Evolutionary conservation across 2,113 vertebrate species (phyloP), one percentile per base, ranked within the genome.

Genomic region (Stomatorhinus ivindoensis): DNA sequence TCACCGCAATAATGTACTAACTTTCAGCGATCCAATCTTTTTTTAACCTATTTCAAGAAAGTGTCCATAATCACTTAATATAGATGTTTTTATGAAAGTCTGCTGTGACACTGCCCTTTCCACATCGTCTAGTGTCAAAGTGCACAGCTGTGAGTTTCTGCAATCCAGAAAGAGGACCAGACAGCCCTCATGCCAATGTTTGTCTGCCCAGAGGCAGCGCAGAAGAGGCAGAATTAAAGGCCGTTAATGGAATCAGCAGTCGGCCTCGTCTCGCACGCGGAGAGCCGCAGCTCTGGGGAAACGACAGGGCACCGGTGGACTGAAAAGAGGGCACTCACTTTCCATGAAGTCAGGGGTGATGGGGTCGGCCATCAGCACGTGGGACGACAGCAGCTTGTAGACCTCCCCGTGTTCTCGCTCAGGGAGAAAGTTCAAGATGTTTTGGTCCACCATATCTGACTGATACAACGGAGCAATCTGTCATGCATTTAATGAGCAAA

Each of bases 381-480:
- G 96, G 82, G 98, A 93, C 73, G 95, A 95, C 90, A 99, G 96
- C 89, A 98, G 96, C 93, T 96, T 96, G 93, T 96, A 97, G 48
- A 99, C 96, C 90, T 97, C 96, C 0, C 93, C 95, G 87, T 98
- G 98, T 92, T 99, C 98, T 88, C 95, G 93, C 91, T 99, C 97
- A 87, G 96, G 97, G 90, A 99, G 95, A 93, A 99, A 96, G 94
- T 96, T 97, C 91, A 99, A 95, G 95, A 99, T 97, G 94, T 96
- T 97, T 96, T 97, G 97, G 95, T 98, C 97, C 95, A 98, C 95
- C 95, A 99, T 95, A 94, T 98, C 97, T 96, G 96, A 95, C 98
- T 99, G 96, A 95, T 95, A 94, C 93, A 97, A 96, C 95, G 95
- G 89, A 93, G 94, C 69, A 91, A 91, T 95, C 91, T 94, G 92